These are phyloP conservation scores for Yasuhikotakia modesta DNA, from an alignment of 2,797 vertebrate species.

Conservation along the genomic window DNA sequence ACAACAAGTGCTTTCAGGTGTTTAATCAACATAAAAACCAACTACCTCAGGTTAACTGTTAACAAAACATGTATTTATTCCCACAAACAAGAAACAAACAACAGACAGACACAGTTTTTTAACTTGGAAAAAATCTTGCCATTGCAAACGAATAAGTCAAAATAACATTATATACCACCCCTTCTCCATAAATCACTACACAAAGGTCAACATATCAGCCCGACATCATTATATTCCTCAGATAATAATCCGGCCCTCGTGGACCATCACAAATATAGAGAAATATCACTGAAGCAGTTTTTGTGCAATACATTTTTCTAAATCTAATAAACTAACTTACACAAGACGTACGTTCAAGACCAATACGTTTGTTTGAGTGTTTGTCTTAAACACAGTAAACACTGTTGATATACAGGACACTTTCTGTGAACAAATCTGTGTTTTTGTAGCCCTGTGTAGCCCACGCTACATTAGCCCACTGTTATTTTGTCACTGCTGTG, in stretches of 20 bases:
- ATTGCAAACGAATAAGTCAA: too few species aligned
- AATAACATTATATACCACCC: too few species aligned
- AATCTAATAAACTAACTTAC: not conserved
- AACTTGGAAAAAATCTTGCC: not conserved
- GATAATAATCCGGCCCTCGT: not conserved
- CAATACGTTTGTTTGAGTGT: not conserved
- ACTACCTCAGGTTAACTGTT: not conserved
- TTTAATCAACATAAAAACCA: not conserved
- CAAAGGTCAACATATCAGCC: constrained; percentile 2
- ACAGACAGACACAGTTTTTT: too few species aligned
- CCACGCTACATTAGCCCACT: constrained; percentile 23
- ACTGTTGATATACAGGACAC: not conserved
- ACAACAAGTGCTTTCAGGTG: not conserved
- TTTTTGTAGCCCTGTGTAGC: constrained; percentile 9
- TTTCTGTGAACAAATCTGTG: not conserved
- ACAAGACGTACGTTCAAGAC: not conserved
- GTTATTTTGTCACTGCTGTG: constrained; percentile 38
- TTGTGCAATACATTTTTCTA: not conserved
- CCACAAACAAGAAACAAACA: not conserved
- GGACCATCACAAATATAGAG: not conserved
- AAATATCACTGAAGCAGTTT: not conserved
- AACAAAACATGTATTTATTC: not conserved
- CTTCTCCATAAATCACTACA: not conserved
- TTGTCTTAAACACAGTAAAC: not conserved
- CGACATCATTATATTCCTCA: constrained; percentile 13